These are phyloP conservation scores for Sogatella furcifera DNA, from an alignment of 1,140 invertebrate genomes.

Conservation along the genomic window DNA sequence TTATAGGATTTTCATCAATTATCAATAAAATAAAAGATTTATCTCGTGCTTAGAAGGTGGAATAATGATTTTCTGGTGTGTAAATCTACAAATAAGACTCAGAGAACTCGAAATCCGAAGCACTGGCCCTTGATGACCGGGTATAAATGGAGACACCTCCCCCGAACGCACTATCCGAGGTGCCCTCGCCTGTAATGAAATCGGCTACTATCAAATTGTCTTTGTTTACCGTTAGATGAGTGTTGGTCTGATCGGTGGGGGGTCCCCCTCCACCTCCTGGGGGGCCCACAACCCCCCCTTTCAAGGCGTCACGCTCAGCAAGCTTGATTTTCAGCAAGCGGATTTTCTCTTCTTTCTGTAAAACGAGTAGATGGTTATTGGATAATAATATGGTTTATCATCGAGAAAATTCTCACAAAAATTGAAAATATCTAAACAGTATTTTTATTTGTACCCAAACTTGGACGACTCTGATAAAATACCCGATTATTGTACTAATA, in stretches of 20 bases:
- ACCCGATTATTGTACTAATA: too few species aligned
- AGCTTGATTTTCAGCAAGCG: constrained; percentile 64
- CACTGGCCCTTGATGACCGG: constrained; percentile 61
- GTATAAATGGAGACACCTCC: constrained; percentile 60
- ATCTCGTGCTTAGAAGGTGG: too few species aligned
- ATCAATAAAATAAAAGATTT: too few species aligned
- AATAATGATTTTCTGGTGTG: too few species aligned
- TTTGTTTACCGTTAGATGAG: constrained; percentile 30
- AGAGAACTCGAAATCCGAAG: constrained; percentile 75
- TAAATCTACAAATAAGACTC: constrained; percentile 67
- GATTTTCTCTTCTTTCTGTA: constrained; percentile 82
- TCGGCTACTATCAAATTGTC: constrained; percentile 51
- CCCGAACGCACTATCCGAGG: constrained; percentile 60
- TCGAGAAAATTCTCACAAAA: too few species aligned
- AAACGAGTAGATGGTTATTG: neutral
- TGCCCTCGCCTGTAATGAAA: constrained; percentile 61
- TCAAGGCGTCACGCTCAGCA: constrained; percentile 54
- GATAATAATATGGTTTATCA: too few species aligned
- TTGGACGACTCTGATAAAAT: too few species aligned
- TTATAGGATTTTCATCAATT: too few species aligned
- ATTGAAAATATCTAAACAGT: too few species aligned
- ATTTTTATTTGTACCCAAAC: too few species aligned
- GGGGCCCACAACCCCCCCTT: constrained; percentile 54
- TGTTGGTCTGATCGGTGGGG: constrained; percentile 20
- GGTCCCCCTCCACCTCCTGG: constrained; percentile 29